These are phyloP conservation scores for Chrysolina americana DNA, from an alignment of 2,888 invertebrate species.

Conservation along the genomic window DNA sequence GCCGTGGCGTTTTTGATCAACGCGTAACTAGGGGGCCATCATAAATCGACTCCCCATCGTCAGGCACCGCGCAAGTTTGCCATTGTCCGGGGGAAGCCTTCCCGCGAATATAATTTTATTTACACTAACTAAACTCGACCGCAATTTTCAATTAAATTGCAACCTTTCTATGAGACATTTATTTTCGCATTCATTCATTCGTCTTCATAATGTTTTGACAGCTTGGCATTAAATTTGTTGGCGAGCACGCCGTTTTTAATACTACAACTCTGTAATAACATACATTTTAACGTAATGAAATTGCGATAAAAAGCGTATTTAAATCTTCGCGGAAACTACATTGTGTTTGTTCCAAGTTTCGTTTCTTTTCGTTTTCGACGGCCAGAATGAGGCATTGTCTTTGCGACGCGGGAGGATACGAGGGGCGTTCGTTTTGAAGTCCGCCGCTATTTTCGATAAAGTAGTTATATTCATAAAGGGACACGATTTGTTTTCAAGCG, in stretches of 20 bases:
- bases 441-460: too few species aligned
- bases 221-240: constrained; percentile 46
- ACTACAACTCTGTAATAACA: constrained; percentile 41
- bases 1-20: constrained; percentile 10
- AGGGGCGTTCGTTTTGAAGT: not conserved
- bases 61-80: not conserved
- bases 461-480: too few species aligned
- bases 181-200: constrained; percentile 46
- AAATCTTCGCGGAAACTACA: constrained; percentile 45
- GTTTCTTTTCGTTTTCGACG: constrained; percentile 2
- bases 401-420: not conserved
- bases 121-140: constrained; percentile 25
- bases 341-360: constrained; percentile 44
- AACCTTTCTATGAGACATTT: constrained; percentile 46
- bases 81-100: constrained; percentile 17
- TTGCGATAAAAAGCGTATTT: constrained; percentile 47
- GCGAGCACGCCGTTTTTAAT: constrained; percentile 45
- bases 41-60: constrained; percentile 25
- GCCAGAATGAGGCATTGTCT: constrained; percentile 3
- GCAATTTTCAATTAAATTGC: constrained; percentile 42
- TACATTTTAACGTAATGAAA: constrained; percentile 48
- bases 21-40: constrained; percentile 8
- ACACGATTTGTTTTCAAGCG: too few species aligned
- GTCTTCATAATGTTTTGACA: constrained; percentile 48
- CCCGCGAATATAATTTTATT: constrained; percentile 27